Percentiles rank a stretch among this genome's conserved stretches.
These are phyloP conservation scores for Centrocercus urophasianus DNA, from an alignment of 2,113 vertebrate species.

Conservation along the genomic window DNA sequence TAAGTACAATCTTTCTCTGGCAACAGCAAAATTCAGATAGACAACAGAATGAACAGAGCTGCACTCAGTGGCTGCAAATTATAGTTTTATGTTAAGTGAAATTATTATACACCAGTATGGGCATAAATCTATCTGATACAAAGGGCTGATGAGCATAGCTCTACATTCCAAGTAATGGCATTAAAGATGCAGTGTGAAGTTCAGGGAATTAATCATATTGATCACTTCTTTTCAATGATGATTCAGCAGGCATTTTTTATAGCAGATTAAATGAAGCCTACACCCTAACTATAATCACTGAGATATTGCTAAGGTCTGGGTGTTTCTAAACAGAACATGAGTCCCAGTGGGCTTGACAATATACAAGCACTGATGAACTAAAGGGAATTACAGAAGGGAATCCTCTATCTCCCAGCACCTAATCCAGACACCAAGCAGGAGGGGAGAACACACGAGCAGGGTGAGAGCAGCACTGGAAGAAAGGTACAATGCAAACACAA, in stretches of 20 bases:
- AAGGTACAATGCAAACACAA: background rate
- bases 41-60: background rate
- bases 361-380: accelerated
- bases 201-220: conserved; percentile 24
- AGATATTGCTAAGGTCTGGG: background rate
- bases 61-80: background rate
- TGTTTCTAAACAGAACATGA: background rate
- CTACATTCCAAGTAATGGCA: background rate
- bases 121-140: conserved; percentile 9
- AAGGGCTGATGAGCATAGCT: background rate
- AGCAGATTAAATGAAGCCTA: background rate
- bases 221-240: background rate
- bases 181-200: conserved; percentile 10
- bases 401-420: background rate
- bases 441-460: background rate
- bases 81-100: conserved; percentile 5
- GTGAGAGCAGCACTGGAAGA: background rate
- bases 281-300: background rate
- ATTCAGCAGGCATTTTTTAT: background rate
- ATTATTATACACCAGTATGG: background rate
- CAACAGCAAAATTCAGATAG: background rate
- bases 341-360: background rate
- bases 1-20: background rate
- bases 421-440: background rate
- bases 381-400: accelerated